Conservation (phyloP, 2,797 vertebrate species). For the Characodon lateralis region DNA sequence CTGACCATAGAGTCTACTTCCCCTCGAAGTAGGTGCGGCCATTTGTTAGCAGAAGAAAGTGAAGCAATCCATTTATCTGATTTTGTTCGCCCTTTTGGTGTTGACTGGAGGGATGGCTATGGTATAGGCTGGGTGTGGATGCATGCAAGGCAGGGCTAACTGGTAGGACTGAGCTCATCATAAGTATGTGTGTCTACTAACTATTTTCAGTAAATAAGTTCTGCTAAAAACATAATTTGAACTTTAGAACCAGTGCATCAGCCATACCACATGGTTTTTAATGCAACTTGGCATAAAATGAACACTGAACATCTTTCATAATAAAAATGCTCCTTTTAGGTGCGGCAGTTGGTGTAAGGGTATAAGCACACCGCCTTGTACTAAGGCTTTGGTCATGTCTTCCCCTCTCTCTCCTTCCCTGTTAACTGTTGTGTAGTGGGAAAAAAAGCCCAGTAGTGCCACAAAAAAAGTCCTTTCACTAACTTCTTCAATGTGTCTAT, state of each 20-base stretch:
- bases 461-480: too few relatives aligned
- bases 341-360: too few relatives aligned
- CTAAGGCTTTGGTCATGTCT: too few relatives aligned
- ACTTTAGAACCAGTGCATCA: not conserved
- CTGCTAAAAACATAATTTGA: not conserved
- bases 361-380: too few relatives aligned
- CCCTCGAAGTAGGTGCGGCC: not conserved
- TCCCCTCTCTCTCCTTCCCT: too few relatives aligned
- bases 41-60: not conserved
- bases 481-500: too few relatives aligned
- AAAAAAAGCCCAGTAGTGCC: too few relatives aligned
- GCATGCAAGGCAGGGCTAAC: not conserved
- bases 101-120: not conserved
- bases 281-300: not conserved
- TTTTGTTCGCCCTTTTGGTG: not conserved
- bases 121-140: not conserved
- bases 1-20: not conserved
- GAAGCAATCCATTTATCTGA: not conserved
- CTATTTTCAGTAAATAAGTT: not conserved
- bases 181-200: not conserved
- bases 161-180: not conserved
- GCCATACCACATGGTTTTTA: not conserved
- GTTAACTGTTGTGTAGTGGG: too few relatives aligned
- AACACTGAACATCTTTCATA: not conserved
- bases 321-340: too few relatives aligned